Percentiles rank a stretch among this genome's conserved stretches.
These are phyloP conservation scores for Alloscopus bannaensis DNA, from an alignment of 2,888 invertebrate species.

Conservation along the genomic window DNA sequence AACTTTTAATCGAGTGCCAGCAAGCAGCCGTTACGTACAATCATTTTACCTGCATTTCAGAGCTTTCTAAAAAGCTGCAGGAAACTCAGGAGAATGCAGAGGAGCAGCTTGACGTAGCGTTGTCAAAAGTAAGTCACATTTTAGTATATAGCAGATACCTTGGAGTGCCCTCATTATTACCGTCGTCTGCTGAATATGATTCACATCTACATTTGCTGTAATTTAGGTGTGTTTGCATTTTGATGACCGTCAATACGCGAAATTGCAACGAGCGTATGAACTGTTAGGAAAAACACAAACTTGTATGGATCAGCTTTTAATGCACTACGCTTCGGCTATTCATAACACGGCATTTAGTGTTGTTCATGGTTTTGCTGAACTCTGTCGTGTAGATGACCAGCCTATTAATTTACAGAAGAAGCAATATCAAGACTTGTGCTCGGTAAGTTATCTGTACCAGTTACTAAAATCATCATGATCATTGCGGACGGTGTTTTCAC, in stretches of 20 bases:
- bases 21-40: slow-evolving; percentile 89
- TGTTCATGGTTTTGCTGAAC: slow-evolving; percentile 79
- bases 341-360: slow-evolving; percentile 85
- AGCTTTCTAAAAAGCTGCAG: slow-evolving; percentile 89
- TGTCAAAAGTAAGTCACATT: slow-evolving; percentile 81
- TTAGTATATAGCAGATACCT: neutral
- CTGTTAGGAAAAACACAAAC: slow-evolving; percentile 93
- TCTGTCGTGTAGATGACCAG: slow-evolving; percentile 77
- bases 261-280: slow-evolving; percentile 90
- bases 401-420: slow-evolving; percentile 79
- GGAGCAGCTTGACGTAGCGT: slow-evolving; percentile 90
- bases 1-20: slow-evolving; percentile 91
- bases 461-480: neutral
- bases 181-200: neutral
- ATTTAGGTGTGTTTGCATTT: slow-evolving; percentile 82
- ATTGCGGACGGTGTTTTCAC: no score
- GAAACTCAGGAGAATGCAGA: slow-evolving; percentile 94
- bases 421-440: slow-evolving; percentile 89
- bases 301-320: slow-evolving; percentile 95
- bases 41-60: slow-evolving; percentile 94
- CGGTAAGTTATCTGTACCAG: slow-evolving; percentile 74
- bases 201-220: neutral
- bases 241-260: slow-evolving; percentile 86
- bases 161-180: neutral
- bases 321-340: slow-evolving; percentile 95